Evolutionary conservation across 2,888 invertebrate species (phyloP), one percentile per base, ranked within the genome.

Genomic region (Dolichopus griseipennis): DNA sequence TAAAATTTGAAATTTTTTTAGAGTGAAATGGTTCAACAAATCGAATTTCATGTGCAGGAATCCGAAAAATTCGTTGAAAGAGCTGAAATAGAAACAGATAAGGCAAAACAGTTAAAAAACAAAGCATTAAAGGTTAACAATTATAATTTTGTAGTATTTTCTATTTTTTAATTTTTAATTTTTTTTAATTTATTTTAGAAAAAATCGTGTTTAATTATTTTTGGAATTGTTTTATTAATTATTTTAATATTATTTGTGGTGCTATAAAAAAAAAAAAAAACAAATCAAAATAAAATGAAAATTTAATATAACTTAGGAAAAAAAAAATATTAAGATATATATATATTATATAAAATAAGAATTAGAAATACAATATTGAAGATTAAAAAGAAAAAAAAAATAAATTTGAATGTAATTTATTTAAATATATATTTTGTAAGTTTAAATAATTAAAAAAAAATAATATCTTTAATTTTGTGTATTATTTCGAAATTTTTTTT

Each of bases 1-100:
- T 22, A 62, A 21, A 21, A 15, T 65, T 7, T n/a, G 33, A 21
- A 63, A 52, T 43, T 64, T 65, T 71, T 71, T 2, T 41, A 78
- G 75, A 80, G 79, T 70, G 80, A 81, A 69, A 76, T 77, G 61
- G 80, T 82, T 69, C 79, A 81, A 70, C 74, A 81, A 18, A 80
- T 82, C 0, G 82, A 82, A 73, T 81, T 78, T 69, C 80, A 81
- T 73, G 81, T 81, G 15, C 78, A 80, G 65, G 79, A 79, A 68
- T 81, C 82, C 5, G 74, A 78, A 1, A 71, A 77, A 0, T 76
- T 75, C 65, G 78, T 80, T 8, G 81, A 80, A 69, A 79, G 79
- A 67, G 82, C 80, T 18, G 76, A 77, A n/a, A 77, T 73, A 64
- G 76, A 82, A 65, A 72, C 75, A 4, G 75, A 75, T 52, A 71